A percentile compares a stretch with the other conserved stretches of the same genome.
Conservation (phyloP, 1,140 invertebrate genomes). For the Campoletis sonorensis region DNA sequence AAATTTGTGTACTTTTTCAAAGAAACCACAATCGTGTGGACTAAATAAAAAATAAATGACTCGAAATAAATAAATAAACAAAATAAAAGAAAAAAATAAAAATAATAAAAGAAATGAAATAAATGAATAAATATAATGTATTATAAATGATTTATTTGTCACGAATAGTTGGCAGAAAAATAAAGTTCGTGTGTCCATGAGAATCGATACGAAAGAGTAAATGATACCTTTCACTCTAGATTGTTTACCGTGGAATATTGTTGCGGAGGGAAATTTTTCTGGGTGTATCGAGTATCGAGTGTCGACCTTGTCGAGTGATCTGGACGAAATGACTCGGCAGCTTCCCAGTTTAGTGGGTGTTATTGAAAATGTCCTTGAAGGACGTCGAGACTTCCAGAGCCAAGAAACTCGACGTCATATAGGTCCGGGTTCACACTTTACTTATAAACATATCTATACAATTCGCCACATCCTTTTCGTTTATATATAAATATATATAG, state of each 20-base stretch:
- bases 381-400: neutral
- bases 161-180: neutral
- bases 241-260: neutral
- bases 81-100: too few relatives aligned
- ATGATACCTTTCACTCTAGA: neutral
- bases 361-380: neutral
- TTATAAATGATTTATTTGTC: neutral
- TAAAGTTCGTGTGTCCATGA: neutral
- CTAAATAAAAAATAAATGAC: too few relatives aligned
- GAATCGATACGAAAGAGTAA: neutral
- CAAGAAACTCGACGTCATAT: constrained; percentile 5
- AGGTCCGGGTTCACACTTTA: constrained; percentile 5
- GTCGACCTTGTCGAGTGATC: constrained; percentile 9
- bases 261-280: too few relatives aligned
- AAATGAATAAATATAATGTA: too few relatives aligned
- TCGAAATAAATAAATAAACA: too few relatives aligned
- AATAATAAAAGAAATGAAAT: too few relatives aligned
- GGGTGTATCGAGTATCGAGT: neutral
- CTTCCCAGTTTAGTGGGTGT: constrained; percentile 13
- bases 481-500: too few relatives aligned
- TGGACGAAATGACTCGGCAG: constrained; percentile 12
- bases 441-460: too few relatives aligned
- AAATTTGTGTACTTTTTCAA: too few relatives aligned
- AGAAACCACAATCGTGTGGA: too few relatives aligned
- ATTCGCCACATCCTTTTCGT: too few relatives aligned